Evolutionary conservation across 2,888 invertebrate genomes (phyloP).

Genomic region (Himalopsyche anomala): DNA sequence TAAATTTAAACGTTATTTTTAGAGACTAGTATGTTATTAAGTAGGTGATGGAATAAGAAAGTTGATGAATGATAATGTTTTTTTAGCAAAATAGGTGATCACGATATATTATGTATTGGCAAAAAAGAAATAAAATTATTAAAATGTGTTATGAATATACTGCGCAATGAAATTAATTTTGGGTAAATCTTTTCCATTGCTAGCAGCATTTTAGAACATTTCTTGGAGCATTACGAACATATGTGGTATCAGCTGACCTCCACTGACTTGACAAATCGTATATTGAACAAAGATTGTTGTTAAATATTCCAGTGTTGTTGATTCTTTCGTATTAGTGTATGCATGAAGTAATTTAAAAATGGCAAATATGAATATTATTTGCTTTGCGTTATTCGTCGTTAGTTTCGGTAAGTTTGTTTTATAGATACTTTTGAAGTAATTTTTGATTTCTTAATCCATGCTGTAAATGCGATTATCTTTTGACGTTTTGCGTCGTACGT

Average conservation of each 20-base stretch:
- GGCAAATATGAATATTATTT: conserved; percentile 59
- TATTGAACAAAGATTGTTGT: conserved; percentile 40
- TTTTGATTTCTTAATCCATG: not conserved
- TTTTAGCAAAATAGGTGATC: too few species aligned
- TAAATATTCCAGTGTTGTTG: conserved; percentile 44
- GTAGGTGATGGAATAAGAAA: too few species aligned
- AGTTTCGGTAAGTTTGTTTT: conserved; percentile 58
- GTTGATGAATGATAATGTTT: too few species aligned
- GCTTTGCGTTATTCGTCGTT: conserved; percentile 55
- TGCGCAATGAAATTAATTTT: not conserved
- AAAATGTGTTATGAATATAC: too few species aligned
- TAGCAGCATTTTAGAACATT: not conserved
- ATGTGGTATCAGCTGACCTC: conserved; percentile 57
- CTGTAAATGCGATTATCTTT: conserved; percentile 44
- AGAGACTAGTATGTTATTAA: too few species aligned
- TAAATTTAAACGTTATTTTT: too few species aligned
- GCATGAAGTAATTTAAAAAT: conserved; percentile 46
- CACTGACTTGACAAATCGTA: conserved; percentile 55
- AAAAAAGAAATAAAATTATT: too few species aligned
- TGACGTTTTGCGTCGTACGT: conserved; percentile 58
- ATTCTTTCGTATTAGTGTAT: conserved; percentile 6
- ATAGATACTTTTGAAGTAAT: not conserved
- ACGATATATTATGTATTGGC: too few species aligned
- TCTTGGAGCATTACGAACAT: not conserved
- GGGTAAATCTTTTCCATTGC: not conserved